These are phyloP conservation scores for Umimayanthus kanabou DNA, from an alignment of 92 coral and sea anemone species.

Conservation along the genomic window DNA sequence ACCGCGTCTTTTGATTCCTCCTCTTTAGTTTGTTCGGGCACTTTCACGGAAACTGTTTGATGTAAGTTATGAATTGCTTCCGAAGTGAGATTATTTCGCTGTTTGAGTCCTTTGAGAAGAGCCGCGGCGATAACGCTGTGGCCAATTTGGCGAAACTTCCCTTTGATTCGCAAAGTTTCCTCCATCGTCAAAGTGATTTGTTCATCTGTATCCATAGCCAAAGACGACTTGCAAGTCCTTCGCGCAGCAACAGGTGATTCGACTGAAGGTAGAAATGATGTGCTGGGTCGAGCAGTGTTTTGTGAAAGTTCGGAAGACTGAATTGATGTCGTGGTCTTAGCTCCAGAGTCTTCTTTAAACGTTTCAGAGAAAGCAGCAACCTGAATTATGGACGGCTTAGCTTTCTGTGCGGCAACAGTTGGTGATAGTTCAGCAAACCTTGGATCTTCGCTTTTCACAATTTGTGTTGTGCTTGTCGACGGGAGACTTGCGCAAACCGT, in stretches of 20 bases:
- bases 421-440: not conserved
- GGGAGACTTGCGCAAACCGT: not conserved
- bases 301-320: not conserved
- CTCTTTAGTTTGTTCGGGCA: not conserved
- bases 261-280: not conserved
- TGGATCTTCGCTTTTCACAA: not conserved
- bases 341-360: not conserved
- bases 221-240: conserved; percentile 11
- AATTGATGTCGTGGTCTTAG: not conserved
- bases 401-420: not conserved
- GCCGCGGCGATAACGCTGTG: conserved; percentile 89
- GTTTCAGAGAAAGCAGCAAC: conserved; percentile 6
- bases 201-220: conserved; percentile 23
- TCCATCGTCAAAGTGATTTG: conserved; percentile 74
- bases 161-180: conserved; percentile 85
- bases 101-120: conserved; percentile 80
- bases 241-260: not conserved
- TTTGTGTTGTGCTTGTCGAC: not conserved
- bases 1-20: conserved; percentile 14
- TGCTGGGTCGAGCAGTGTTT: conserved; percentile 14
- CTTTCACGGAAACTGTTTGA: conserved; percentile 62
- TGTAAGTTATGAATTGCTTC: conserved; percentile 89
- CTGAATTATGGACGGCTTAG: not conserved
- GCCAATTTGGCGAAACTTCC: conserved; percentile 95
- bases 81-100: conserved; percentile 68